phyloP scores from a whole-genome alignment of 2,797 vertebrate genomes.

The Danionella dracula region DNA sequence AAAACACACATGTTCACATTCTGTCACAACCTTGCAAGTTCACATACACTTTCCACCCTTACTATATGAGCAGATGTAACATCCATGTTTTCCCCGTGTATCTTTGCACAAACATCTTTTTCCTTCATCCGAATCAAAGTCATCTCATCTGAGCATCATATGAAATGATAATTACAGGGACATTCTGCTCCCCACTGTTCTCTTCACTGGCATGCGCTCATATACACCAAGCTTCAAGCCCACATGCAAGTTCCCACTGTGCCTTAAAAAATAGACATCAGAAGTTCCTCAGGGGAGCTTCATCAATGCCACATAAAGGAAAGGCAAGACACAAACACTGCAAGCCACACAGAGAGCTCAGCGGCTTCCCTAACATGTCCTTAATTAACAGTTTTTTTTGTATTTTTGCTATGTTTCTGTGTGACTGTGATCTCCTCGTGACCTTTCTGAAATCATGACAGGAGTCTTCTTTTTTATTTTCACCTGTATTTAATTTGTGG shows the following conservation, averaged over 20 bases:
- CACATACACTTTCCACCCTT: neutral
- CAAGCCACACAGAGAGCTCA: slow-evolving; percentile 10
- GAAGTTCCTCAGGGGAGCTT: slow-evolving; percentile 28
- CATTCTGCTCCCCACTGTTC: slow-evolving; percentile 25
- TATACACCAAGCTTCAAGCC: slow-evolving; percentile 9
- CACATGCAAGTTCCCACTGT: slow-evolving; percentile 22
- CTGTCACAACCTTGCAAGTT: no score
- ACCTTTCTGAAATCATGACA: slow-evolving; percentile 4
- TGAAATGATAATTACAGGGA: slow-evolving; percentile 31
- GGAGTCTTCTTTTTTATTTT: neutral
- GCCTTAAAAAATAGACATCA: slow-evolving; percentile 32
- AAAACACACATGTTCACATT: no score
- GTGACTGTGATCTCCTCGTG: neutral
- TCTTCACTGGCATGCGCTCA: neutral
- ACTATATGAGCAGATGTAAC: no score
- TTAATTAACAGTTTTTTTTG: slow-evolving; percentile 26
- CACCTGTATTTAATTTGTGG: neutral
- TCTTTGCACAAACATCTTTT: neutral
- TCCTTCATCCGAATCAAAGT: slow-evolving; percentile 14
- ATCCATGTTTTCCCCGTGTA: neutral
- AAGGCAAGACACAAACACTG: slow-evolving; percentile 1
- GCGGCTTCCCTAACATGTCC: slow-evolving; percentile 2
- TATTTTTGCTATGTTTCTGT: neutral
- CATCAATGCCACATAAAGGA: slow-evolving; percentile 18
- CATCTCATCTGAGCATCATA: slow-evolving; percentile 24